These are phyloP conservation scores for Therioaphis trifolii DNA, from an alignment of 2,888 invertebrate genomes.

Conservation along the genomic window DNA sequence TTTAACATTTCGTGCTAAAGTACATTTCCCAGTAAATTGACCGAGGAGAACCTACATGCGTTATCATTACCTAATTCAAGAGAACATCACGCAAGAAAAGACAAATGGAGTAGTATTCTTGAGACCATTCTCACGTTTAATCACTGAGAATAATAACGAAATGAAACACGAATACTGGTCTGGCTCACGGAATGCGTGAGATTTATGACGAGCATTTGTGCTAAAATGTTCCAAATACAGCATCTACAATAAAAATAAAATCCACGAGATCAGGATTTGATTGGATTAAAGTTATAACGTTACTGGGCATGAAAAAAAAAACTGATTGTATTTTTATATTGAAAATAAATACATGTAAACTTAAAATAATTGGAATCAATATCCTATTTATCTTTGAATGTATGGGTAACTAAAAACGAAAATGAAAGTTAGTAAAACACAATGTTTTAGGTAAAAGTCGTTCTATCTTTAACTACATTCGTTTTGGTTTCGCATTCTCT, in stretches of 20 bases:
- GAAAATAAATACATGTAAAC: too few relatives aligned
- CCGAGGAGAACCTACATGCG: constrained; percentile 20
- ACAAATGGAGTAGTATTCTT: constrained; percentile 49
- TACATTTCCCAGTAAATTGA: constrained; percentile 17
- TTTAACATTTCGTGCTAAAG: constrained; percentile 34
- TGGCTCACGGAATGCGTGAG: constrained; percentile 25
- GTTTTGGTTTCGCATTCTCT: too few relatives aligned
- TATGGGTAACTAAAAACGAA: too few relatives aligned
- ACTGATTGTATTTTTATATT: too few relatives aligned
- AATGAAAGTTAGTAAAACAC: too few relatives aligned
- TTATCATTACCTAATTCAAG: constrained; percentile 40
- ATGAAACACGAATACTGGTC: constrained; percentile 33
- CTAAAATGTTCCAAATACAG: constrained; percentile 4
- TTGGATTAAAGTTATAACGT: neutral
- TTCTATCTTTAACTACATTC: too few relatives aligned
- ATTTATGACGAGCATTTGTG: constrained; percentile 46
- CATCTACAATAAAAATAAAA: neutral
- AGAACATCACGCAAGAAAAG: constrained; percentile 59
- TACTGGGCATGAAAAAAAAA: neutral
- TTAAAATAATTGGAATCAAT: too few relatives aligned
- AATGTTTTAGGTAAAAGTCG: too few relatives aligned
- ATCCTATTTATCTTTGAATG: neutral
- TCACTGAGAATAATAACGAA: constrained; percentile 54
- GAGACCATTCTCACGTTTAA: constrained; percentile 61
- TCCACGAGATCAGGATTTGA: neutral